These are phyloP conservation scores for Neodiprion lecontei DNA, from an alignment of 1,140 invertebrate genomes.

Conservation along the genomic window DNA sequence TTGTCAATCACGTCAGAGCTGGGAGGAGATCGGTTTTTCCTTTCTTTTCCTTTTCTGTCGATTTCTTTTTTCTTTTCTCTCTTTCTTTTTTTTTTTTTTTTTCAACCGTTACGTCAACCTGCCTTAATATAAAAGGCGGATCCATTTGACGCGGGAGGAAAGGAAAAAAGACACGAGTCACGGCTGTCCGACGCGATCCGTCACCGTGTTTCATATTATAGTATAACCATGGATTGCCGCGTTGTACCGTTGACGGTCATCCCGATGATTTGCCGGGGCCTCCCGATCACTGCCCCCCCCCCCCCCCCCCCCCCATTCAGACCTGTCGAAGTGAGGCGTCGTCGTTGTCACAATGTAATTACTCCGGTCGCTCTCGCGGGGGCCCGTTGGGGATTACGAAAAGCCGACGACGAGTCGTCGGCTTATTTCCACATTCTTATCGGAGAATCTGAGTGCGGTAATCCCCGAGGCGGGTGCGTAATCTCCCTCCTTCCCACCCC, in stretches of 20 bases:
- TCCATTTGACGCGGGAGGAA: too few species aligned
- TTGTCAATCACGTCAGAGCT: too few species aligned
- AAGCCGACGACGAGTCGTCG: slow-evolving; percentile 33
- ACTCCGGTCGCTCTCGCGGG: slow-evolving; percentile 39
- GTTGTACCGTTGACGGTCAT: background rate
- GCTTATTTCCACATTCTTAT: slow-evolving; percentile 61
- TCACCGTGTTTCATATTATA: background rate
- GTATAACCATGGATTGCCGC: too few species aligned
- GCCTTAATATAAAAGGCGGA: too few species aligned
- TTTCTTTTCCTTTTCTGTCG: too few species aligned
- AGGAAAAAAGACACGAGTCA: background rate
- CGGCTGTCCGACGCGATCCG: background rate
- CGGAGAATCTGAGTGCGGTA: slow-evolving; percentile 56
- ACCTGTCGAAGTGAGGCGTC: background rate
- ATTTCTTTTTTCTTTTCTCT: too few species aligned
- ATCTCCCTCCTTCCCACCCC: slow-evolving; percentile 35
- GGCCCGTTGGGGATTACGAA: slow-evolving; percentile 37
- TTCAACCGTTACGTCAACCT: too few species aligned
- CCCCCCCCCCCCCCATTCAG: background rate
- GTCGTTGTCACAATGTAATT: slow-evolving; percentile 53
- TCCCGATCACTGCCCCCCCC: background rate
- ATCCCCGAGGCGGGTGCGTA: slow-evolving; percentile 55
- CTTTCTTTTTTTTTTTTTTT: too few species aligned
- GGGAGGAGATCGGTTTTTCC: too few species aligned
- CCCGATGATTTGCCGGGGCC: background rate